Evolutionary conservation across 2,797 vertebrate species (phyloP).

Genomic region (Pseudochaenichthys georgianus): DNA sequence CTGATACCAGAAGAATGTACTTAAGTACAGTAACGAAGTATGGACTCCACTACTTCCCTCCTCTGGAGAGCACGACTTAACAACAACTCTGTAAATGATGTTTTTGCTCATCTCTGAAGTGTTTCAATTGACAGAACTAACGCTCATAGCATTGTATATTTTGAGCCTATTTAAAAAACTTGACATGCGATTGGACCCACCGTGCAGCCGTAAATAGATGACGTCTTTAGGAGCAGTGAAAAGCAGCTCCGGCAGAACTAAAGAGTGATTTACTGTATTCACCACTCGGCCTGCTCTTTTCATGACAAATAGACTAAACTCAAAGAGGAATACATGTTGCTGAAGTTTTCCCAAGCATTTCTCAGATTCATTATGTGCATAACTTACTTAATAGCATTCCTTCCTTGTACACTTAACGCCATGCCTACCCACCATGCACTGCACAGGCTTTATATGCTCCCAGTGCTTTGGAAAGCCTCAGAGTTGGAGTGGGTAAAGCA

Average conservation of each 20-base stretch:
- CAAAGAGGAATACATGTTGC: constrained; percentile 78
- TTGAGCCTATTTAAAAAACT: constrained; percentile 62
- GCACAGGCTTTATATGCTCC: constrained; percentile 78
- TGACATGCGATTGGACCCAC: constrained; percentile 63
- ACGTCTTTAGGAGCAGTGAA: constrained; percentile 57
- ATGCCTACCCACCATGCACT: constrained; percentile 82
- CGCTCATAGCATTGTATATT: constrained; percentile 63
- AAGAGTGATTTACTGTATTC: constrained; percentile 84
- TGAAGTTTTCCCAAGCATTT: constrained; percentile 84
- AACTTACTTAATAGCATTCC: constrained; percentile 86
- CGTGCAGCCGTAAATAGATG: constrained; percentile 68
- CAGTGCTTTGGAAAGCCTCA: constrained; percentile 63
- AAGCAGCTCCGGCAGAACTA: constrained; percentile 76
- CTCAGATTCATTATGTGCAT: constrained; percentile 86
- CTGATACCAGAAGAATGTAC: too few relatives aligned
- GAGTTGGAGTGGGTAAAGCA: constrained; percentile 50
- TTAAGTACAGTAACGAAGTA: too few relatives aligned
- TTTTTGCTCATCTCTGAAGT: constrained; percentile 18
- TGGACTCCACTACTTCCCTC: too few relatives aligned
- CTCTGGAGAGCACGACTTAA: constrained; percentile 27
- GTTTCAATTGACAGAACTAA: constrained; percentile 51
- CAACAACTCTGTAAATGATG: constrained; percentile 45
- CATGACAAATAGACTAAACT: constrained; percentile 72
- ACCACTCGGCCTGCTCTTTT: constrained; percentile 76
- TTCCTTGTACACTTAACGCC: constrained; percentile 79